Evolutionary conservation across 2,797 vertebrate genomes (phyloP).

Genomic region (Yasuhikotakia modesta): DNA sequence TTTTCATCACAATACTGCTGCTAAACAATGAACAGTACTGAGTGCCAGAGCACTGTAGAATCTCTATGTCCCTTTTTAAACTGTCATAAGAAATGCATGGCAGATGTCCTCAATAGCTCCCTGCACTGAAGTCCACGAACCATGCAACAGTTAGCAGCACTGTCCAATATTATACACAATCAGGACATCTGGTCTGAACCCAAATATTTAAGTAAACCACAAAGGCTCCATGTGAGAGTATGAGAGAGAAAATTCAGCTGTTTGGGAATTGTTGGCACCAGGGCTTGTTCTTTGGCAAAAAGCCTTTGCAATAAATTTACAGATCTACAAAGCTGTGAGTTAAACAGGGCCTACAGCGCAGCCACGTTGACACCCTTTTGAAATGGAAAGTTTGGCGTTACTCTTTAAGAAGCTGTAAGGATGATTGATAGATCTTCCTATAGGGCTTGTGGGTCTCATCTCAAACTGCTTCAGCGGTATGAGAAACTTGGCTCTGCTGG

Average conservation of each 20-base stretch:
- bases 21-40: slow-evolving; percentile 20
- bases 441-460: slow-evolving; percentile 39
- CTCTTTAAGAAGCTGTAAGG: slow-evolving; percentile 59
- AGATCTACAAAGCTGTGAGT: slow-evolving; percentile 68
- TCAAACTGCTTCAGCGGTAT: slow-evolving; percentile 49
- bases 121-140: slow-evolving; percentile 36
- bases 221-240: slow-evolving; percentile 39
- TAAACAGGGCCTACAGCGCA: slow-evolving; percentile 62
- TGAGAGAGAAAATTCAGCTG: slow-evolving; percentile 58
- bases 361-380: slow-evolving; percentile 63
- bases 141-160: slow-evolving; percentile 54
- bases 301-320: slow-evolving; percentile 70
- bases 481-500: slow-evolving; percentile 37
- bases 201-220: slow-evolving; percentile 54
- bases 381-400: slow-evolving; percentile 43
- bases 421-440: slow-evolving; percentile 50
- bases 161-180: slow-evolving; percentile 55
- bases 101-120: slow-evolving; percentile 29
- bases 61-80: slow-evolving; percentile 21
- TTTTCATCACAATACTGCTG: slow-evolving; percentile 22
- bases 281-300: slow-evolving; percentile 73
- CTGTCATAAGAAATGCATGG: slow-evolving; percentile 31
- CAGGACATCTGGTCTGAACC: slow-evolving; percentile 57
- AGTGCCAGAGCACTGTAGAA: slow-evolving; percentile 17
- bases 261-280: slow-evolving; percentile 70